A percentile compares a stretch with the other conserved stretches of the same genome.
Evolutionary conservation across 1,140 invertebrate species (phyloP).

Genomic region (Diprion similis): DNA sequence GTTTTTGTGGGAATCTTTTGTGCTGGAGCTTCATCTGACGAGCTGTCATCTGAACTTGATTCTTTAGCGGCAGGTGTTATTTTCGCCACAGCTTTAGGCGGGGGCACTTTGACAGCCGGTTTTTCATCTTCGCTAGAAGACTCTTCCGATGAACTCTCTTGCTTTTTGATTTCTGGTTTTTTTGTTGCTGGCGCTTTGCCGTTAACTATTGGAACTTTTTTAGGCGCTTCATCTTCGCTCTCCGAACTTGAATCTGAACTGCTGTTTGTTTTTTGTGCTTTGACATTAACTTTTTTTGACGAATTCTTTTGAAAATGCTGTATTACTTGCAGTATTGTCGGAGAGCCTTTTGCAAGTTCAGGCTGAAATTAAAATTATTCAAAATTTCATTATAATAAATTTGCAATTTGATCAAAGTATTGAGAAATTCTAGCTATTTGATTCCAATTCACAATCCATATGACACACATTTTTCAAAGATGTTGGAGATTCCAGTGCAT

Average conservation of each 20-base stretch:
- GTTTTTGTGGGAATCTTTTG: conserved; percentile 26
- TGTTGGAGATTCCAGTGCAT: no score
- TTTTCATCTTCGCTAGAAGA: conserved; percentile 43
- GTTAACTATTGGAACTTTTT: conserved; percentile 37
- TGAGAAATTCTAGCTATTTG: no score
- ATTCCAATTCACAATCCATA: no score
- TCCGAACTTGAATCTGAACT: conserved; percentile 58
- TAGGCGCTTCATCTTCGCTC: conserved; percentile 45
- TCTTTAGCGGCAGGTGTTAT: conserved; percentile 50
- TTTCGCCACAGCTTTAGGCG: conserved; percentile 39
- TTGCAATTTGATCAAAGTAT: background rate
- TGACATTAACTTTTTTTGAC: conserved; percentile 55
- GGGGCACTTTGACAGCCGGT: conserved; percentile 28
- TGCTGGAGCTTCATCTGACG: conserved; percentile 40
- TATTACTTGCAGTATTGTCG: conserved; percentile 60
- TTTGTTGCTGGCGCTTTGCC: conserved; percentile 29
- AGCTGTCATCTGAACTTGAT: conserved; percentile 56
- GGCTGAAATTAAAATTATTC: conserved; percentile 45
- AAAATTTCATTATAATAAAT: background rate
- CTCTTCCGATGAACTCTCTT: conserved; percentile 35
- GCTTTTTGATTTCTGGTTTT: conserved; percentile 23
- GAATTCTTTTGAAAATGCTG: conserved; percentile 60
- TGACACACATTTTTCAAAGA: no score
- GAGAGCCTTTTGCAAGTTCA: conserved; percentile 59
- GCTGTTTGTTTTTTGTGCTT: conserved; percentile 41